Evolutionary conservation across 2,797 vertebrate species (phyloP).

Genomic region (Toxotes lorentzi): DNA sequence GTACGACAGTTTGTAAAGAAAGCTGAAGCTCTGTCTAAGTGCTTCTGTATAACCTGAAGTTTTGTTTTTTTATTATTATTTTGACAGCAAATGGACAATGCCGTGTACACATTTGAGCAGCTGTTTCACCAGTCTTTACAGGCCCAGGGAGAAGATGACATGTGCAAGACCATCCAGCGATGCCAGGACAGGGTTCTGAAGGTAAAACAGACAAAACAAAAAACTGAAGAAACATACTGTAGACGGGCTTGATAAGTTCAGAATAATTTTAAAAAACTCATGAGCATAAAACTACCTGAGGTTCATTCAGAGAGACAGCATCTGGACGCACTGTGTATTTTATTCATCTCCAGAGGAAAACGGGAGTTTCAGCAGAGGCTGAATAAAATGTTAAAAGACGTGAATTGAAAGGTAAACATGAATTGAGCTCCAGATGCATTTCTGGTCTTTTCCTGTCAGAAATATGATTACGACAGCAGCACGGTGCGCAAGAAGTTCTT

Average conservation of each 20-base stretch:
- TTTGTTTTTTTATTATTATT: not conserved
- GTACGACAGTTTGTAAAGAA: not conserved
- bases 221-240: not conserved
- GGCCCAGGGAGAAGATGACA: conserved; percentile 85
- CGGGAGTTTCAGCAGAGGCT: not conserved
- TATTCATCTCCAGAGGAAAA: too few species aligned
- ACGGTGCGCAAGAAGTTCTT: conserved; percentile 97
- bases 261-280: too few species aligned
- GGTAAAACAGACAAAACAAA: conserved; percentile 79
- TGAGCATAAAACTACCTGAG: too few species aligned
- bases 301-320: too few species aligned
- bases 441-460: conserved; percentile 80
- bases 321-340: too few species aligned
- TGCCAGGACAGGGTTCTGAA: conserved; percentile 97
- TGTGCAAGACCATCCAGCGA: conserved; percentile 92
- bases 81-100: conserved; percentile 95
- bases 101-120: conserved; percentile 95
- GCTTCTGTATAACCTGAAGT: not conserved
- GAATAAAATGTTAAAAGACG: not conserved
- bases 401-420: not conserved
- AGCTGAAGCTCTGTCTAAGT: not conserved
- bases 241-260: not conserved
- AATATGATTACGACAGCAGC: conserved; percentile 98
- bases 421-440: not conserved
- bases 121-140: conserved; percentile 92